These are phyloP conservation scores for Chaunax sp. DNA, from an alignment of 2,797 vertebrate species.

Conservation along the genomic window DNA sequence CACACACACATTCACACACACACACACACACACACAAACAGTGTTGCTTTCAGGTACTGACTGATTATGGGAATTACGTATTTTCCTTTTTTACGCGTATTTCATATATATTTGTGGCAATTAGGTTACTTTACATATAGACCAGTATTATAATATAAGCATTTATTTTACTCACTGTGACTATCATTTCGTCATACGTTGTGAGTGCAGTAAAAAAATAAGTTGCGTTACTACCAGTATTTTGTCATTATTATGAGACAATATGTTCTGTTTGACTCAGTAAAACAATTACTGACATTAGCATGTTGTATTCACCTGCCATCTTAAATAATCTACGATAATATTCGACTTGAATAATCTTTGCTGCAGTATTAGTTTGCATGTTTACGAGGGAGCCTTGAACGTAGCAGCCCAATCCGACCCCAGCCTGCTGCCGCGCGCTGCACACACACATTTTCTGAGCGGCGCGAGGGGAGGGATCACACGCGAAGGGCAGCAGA, in stretches of 20 bases:
- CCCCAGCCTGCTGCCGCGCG: slow-evolving; percentile 14
- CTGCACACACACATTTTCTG: slow-evolving; percentile 26
- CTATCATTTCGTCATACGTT: background rate
- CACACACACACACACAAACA: slow-evolving; percentile 24
- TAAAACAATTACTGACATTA: background rate
- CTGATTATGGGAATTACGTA: slow-evolving; percentile 5
- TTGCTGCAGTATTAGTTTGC: accelerated
- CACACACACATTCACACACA: slow-evolving; percentile 31
- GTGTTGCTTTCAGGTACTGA: slow-evolving; percentile 50
- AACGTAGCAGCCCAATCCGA: slow-evolving; percentile 52
- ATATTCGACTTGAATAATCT: background rate
- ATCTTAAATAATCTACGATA: accelerated
- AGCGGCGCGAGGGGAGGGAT: slow-evolving; percentile 70
- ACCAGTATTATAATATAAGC: background rate
- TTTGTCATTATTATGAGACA: background rate
- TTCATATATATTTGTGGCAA: background rate
- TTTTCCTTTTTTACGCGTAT: background rate
- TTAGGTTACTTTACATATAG: background rate
- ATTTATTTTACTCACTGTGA: accelerated
- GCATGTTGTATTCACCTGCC: accelerated
- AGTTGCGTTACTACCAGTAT: background rate
- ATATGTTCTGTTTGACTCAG: background rate
- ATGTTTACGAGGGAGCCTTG: slow-evolving; percentile 35
- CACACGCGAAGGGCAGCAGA: slow-evolving; percentile 68
- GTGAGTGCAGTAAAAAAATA: too few species aligned